Evolutionary conservation across 1,140 invertebrate species (phyloP), one percentile per base, ranked within the genome.

Genomic region (Tenebrio molitor): DNA sequence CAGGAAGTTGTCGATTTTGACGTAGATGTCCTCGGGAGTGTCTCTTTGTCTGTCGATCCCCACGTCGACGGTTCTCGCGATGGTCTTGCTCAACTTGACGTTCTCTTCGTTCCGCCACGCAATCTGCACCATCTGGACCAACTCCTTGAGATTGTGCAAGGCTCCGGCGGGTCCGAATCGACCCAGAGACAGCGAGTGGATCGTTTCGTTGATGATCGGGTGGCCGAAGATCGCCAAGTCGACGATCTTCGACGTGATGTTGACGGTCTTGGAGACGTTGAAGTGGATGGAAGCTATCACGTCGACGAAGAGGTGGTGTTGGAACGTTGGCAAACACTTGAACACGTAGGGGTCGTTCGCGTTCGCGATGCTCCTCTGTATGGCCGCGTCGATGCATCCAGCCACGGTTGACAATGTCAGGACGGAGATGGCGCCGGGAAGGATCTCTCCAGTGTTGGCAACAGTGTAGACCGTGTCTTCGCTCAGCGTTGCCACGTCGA

Each of bases 401-500:
- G 14, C 50, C n/a, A 58, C 4, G 16, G 21, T 58, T 4, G 50
- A 29, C 15, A 58, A 25, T 5, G 50, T 58, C 10, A 58, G 12
- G 7, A 12, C 12, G 8, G 21, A 58, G 15, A 58, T 58, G n/a
- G 50, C 50, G 1, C 50, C 82, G 1, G 88, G 88, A 66, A 87
- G 41, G 12, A 93, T 91, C 84, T 93, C 92, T 33, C 90, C 91
- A 41, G 84, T 81, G 73, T 90, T 90, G 0, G 86, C 88, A 64
- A 87, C 85, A 0, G 87, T 87, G 1, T 83, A 77, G 0, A 87
- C 73, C 46, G 86, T 85, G 10, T 87, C 83, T 53, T 87, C 84
- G 8, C 86, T 83, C 79, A 88, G 84, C 6, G 90, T 78, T 0
- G 90, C 83, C 6, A 84, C 82, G 82, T 93, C 92, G 74, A 91